Evolutionary conservation across 2,888 invertebrate genomes (phyloP).

Genomic region (Odontocerum albicorne): DNA sequence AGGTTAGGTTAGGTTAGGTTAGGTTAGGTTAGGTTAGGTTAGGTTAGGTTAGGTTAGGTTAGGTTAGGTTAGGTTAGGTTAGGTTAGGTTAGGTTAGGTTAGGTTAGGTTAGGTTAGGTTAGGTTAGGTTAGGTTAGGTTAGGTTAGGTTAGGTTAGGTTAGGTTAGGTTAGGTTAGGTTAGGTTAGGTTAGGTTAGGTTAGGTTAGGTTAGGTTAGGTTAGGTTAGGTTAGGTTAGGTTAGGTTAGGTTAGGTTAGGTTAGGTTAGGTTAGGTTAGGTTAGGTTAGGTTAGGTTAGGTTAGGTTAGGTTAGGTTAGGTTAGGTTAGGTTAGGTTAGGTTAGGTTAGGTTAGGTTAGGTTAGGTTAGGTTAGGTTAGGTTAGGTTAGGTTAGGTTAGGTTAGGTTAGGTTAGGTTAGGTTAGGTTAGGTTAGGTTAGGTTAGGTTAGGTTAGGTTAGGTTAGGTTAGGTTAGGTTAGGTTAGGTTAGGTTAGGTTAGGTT

Average conservation of each 20-base stretch:
- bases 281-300: slow-evolving; percentile 37
- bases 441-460: slow-evolving; percentile 31
- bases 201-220: slow-evolving; percentile 29
- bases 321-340: slow-evolving; percentile 34
- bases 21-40: slow-evolving; percentile 17
- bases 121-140: slow-evolving; percentile 30
- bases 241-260: slow-evolving; percentile 34
- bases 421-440: slow-evolving; percentile 29
- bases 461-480: slow-evolving; percentile 25
- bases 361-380: slow-evolving; percentile 35
- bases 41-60: slow-evolving; percentile 33
- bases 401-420: slow-evolving; percentile 23
- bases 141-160: slow-evolving; percentile 34
- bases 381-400: slow-evolving; percentile 15
- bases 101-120: slow-evolving; percentile 30
- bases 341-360: slow-evolving; percentile 26
- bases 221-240: slow-evolving; percentile 34
- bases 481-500: slow-evolving; percentile 26
- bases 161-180: slow-evolving; percentile 34
- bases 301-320: slow-evolving; percentile 24
- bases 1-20: slow-evolving; percentile 25
- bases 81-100: slow-evolving; percentile 37
- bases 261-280: slow-evolving; percentile 33
- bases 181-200: slow-evolving; percentile 23
- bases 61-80: slow-evolving; percentile 31